Evolutionary conservation across 1,140 invertebrate genomes (phyloP).

Genomic region (Hypsibius dujardini): DNA sequence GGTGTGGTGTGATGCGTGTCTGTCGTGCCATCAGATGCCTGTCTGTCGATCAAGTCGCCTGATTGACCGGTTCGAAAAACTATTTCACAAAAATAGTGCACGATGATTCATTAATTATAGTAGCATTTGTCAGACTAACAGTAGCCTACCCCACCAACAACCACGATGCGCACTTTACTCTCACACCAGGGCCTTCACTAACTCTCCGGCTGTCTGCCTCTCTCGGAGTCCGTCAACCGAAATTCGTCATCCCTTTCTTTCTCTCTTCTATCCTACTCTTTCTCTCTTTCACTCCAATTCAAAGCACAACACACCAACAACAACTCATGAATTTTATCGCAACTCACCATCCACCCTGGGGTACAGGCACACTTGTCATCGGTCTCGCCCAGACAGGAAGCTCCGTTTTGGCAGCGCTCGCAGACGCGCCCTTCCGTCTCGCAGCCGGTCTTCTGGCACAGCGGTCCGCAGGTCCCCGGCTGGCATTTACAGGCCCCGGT

Average conservation of each 20-base stretch:
- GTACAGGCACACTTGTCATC: slow-evolving; percentile 35
- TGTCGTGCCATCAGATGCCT: no score
- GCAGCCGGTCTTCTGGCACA: slow-evolving; percentile 38
- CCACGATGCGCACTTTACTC: no score
- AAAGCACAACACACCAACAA: not conserved
- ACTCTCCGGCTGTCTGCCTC: no score
- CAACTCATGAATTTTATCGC: not conserved
- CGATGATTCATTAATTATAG: no score
- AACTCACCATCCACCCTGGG: slow-evolving; percentile 36
- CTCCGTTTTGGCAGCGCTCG: not conserved
- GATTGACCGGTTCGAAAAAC: no score
- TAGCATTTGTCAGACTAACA: no score
- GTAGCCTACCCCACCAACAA: no score
- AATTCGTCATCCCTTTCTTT: not conserved
- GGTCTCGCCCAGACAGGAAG: not conserved
- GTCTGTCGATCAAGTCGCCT: no score
- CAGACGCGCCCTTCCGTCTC: not conserved
- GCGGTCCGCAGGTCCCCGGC: slow-evolving; percentile 54
- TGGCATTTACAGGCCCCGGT: slow-evolving; percentile 61
- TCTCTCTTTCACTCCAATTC: not conserved
- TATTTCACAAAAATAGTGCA: no score
- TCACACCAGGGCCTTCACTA: no score
- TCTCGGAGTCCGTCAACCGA: not conserved
- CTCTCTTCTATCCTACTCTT: not conserved
- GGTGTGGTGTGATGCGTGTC: no score